These are phyloP conservation scores for Onychostoma macrolepis DNA, from an alignment of 2,113 vertebrate genomes.

Conservation along the genomic window DNA sequence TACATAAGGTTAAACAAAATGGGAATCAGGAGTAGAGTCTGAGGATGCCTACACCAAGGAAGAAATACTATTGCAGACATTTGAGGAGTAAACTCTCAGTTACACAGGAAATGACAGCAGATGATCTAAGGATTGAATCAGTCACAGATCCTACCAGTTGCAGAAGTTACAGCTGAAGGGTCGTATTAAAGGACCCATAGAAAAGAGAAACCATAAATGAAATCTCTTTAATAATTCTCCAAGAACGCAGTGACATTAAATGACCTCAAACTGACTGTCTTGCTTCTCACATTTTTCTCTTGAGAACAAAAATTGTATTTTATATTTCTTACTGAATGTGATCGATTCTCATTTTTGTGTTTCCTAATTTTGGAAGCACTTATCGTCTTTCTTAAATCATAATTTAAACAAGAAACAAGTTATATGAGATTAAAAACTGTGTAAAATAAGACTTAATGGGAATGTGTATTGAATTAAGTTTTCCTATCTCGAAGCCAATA, in stretches of 20 bases:
- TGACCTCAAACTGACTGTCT: not conserved
- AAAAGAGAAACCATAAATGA: not conserved
- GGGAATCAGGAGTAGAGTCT: not conserved
- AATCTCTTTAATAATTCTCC: not conserved
- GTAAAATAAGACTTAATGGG: not conserved
- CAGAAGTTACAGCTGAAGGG: not conserved
- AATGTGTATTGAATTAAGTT: not conserved
- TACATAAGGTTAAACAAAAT: not conserved
- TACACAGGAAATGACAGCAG: conserved; percentile 10
- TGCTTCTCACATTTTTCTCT: not conserved
- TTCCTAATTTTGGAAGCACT: not conserved
- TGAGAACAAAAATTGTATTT: not conserved
- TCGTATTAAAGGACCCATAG: not conserved
- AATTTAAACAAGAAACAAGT: not conserved
- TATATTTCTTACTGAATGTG: not conserved
- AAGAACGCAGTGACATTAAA: not conserved
- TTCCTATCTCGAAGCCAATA: not conserved
- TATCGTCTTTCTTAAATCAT: not conserved
- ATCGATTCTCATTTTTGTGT: not conserved
- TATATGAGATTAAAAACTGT: not conserved
- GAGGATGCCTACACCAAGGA: not conserved
- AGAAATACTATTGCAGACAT: not conserved
- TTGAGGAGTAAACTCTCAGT: not conserved
- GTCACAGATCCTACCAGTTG: not conserved
- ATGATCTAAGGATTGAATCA: not conserved